Conservation (phyloP, 2,797 vertebrate species). For the Serranus cabrilla region DNA sequence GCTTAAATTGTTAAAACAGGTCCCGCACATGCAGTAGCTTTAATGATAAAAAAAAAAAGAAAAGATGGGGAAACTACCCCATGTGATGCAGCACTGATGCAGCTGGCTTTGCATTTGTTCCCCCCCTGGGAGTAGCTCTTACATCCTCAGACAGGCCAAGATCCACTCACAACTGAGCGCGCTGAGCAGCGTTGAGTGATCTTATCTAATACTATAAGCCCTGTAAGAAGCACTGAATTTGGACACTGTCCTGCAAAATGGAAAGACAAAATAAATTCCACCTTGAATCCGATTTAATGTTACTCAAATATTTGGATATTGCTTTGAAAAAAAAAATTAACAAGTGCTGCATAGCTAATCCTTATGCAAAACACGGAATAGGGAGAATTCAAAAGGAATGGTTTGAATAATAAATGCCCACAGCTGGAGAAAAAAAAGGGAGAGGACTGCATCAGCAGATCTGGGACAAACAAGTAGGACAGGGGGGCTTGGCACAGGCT, state of each 20-base stretch:
- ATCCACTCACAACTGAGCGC: conserved; percentile 49
- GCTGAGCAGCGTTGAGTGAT: conserved; percentile 44
- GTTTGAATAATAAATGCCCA: conserved; percentile 82
- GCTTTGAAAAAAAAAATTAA: conserved; percentile 64
- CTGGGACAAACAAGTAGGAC: conserved; percentile 84
- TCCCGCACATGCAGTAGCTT: neutral
- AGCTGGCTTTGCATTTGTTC: conserved; percentile 40
- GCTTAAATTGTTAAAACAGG: neutral
- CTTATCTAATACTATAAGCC: conserved; percentile 46
- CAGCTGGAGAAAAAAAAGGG: conserved; percentile 61
- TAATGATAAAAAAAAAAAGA: neutral
- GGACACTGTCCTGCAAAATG: conserved; percentile 35
- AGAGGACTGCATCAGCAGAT: conserved; percentile 80
- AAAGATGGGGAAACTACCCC: conserved; percentile 22
- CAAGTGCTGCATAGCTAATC: conserved; percentile 70
- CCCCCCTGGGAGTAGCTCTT: conserved; percentile 49
- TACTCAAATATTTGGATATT: conserved; percentile 67
- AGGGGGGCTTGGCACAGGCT: conserved; percentile 64
- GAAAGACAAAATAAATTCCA: conserved; percentile 46
- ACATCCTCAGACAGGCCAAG: conserved; percentile 43
- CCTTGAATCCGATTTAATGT: conserved; percentile 65
- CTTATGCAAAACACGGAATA: conserved; percentile 76
- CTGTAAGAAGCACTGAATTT: conserved; percentile 28
- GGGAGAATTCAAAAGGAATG: conserved; percentile 74
- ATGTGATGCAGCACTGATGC: conserved; percentile 18